These are phyloP conservation scores for Bembecia ichneumoniformis DNA, from an alignment of 2,888 invertebrate genomes.

Conservation along the genomic window DNA sequence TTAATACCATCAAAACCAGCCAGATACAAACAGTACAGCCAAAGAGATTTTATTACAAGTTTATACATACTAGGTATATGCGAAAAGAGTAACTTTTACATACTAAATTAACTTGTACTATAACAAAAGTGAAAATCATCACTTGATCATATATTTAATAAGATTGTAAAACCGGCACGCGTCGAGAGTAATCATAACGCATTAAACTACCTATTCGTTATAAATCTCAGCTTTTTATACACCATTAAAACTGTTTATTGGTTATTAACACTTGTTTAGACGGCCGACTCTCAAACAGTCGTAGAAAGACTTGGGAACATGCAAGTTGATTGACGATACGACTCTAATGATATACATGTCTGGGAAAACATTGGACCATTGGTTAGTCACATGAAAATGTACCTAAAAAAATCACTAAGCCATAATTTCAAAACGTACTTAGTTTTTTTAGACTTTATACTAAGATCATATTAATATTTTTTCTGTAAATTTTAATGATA, in stretches of 20 bases:
- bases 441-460: no score
- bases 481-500: no score
- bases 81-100: no score
- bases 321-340: slow-evolving; percentile 14
- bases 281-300: slow-evolving; percentile 61
- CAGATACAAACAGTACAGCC: no score
- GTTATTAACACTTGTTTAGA: slow-evolving; percentile 70
- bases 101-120: slow-evolving; percentile 4
- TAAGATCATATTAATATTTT: no score
- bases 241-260: slow-evolving; percentile 68
- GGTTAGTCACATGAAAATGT: no score
- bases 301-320: slow-evolving; percentile 64
- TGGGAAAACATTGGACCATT: no score
- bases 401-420: no score
- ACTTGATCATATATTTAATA: slow-evolving; percentile 27
- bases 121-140: slow-evolving; percentile 32
- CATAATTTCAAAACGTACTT: no score
- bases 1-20: no score
- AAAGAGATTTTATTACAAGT: no score
- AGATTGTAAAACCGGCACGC: slow-evolving; percentile 35
- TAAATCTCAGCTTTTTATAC: slow-evolving; percentile 71
- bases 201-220: slow-evolving; percentile 49
- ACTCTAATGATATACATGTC: background rate
- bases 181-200: slow-evolving; percentile 50
- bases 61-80: no score